Base-by-base conservation (phyloP, 2,113 vertebrate species). In the Acrocephalus arundinaceus region DNA sequence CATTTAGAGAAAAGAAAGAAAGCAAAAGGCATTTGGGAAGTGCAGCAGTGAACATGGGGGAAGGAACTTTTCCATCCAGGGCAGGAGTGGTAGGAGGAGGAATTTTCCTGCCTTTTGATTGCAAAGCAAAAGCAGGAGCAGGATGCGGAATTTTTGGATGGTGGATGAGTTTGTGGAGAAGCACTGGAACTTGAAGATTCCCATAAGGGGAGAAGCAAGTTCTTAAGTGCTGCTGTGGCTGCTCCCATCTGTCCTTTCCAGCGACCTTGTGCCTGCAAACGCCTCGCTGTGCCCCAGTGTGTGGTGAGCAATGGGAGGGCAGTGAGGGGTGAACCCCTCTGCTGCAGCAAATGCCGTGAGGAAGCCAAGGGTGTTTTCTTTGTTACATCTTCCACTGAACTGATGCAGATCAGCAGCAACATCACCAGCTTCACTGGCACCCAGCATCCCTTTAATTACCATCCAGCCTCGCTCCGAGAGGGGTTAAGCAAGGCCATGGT, bases 231-330 rank as follows among this genome's bases (percentile, higher is more conserved):
- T 11, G 6, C 25, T 85, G 37, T 76, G 79, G n/a, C 51, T 95
- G 59, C 51, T 76, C 45, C 41, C 33, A 80, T 23, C 28, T 3
- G 1, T 65, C 45, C 59, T 58, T 90, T 55, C 41, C 19, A 22
- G 43, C 51, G 14, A 33, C 24, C 11, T 61, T 0, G 0, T 43
- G 24, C 77, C 74, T 72, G 74, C 30, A 75, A 35, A 33, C 0
- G 0, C 54, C 62, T 66, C 0, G 0, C 43, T 93, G 39, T 67
- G 70, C 35, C 77, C 70, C 1, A 5, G 28, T 0, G 0, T 19
- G 49, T 25, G 74, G 33, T 1, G 6, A 52, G 35, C 0, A 0
- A 49, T 58, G 57, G 66, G 57, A 33, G 0, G 0, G 74, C 74
- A 62, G 63, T 0, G 6, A 43, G 17, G 31, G 41, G 46, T 49